Evolutionary conservation across 2,113 vertebrate genomes (phyloP).

Genomic region (Psettodes erumei): DNA sequence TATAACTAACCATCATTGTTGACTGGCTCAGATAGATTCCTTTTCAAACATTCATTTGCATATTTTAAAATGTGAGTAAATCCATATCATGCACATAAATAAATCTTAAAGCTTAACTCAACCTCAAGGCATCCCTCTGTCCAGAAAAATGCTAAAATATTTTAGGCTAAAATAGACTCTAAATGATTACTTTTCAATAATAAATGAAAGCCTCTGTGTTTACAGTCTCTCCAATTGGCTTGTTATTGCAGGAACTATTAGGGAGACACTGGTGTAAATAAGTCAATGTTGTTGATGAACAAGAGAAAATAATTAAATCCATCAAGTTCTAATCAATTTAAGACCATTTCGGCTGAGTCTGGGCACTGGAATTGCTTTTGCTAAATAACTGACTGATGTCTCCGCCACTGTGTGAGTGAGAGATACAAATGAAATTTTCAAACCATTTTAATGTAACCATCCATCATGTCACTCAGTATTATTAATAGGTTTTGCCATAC

Average conservation of each 20-base stretch:
- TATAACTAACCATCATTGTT: conserved; percentile 52
- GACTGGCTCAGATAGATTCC: conserved; percentile 38
- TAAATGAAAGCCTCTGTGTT: neutral
- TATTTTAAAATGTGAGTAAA: conserved; percentile 55
- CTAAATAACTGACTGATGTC: neutral
- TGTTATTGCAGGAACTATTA: neutral
- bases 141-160: neutral
- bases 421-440: conserved; percentile 10
- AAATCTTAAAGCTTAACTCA: conserved; percentile 2
- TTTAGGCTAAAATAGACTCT: neutral
- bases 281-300: conserved; percentile 10
- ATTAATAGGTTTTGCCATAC: neutral
- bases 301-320: neutral
- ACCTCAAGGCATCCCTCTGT: neutral
- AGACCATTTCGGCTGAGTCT: neutral
- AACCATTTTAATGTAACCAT: neutral
- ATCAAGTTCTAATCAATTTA: neutral
- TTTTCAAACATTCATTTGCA: conserved; percentile 44
- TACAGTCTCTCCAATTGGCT: conserved; percentile 1
- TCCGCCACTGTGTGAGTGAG: neutral
- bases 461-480: neutral
- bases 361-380: neutral
- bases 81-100: conserved; percentile 47
- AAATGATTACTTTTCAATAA: conserved; percentile 8
- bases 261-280: conserved; percentile 4